A percentile compares a stretch with the other conserved stretches of the same genome.
Conservation (phyloP, 2,113 vertebrate genomes). For the Seriola quinqueradiata region DNA sequence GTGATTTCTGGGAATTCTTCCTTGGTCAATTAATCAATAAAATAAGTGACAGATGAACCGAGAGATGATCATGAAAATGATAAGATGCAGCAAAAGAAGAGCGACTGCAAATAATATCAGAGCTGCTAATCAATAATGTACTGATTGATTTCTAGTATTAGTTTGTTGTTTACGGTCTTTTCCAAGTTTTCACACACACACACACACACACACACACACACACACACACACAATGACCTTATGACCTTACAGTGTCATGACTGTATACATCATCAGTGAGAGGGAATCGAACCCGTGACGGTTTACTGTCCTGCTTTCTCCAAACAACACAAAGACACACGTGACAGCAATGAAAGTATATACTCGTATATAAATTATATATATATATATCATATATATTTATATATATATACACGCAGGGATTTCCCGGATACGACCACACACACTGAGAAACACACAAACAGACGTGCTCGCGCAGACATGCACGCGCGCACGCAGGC, state of each 20-base stretch:
- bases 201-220: slow-evolving; percentile 9
- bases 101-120: too few species aligned
- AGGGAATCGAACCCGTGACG: neutral
- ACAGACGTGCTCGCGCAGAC: neutral
- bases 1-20: too few species aligned
- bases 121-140: neutral
- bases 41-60: neutral
- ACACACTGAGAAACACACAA: neutral
- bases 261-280: neutral
- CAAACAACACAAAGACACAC: neutral
- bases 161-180: neutral
- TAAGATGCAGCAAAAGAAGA: neutral
- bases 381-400: neutral
- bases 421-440: slow-evolving; percentile 59
- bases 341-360: neutral
- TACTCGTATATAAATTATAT: neutral
- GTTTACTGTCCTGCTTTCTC: neutral
- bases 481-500: neutral
- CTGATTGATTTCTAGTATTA: neutral
- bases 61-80: neutral
- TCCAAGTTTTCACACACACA: slow-evolving; percentile 4
- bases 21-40: too few species aligned
- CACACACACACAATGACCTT: neutral
- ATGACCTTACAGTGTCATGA: slow-evolving; percentile 6
- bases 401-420: slow-evolving; percentile 17